A percentile compares a stretch with the other conserved stretches of the same genome.
phyloP scores from a whole-genome alignment of 2,113 vertebrate species.

The Mus pahari region DNA sequence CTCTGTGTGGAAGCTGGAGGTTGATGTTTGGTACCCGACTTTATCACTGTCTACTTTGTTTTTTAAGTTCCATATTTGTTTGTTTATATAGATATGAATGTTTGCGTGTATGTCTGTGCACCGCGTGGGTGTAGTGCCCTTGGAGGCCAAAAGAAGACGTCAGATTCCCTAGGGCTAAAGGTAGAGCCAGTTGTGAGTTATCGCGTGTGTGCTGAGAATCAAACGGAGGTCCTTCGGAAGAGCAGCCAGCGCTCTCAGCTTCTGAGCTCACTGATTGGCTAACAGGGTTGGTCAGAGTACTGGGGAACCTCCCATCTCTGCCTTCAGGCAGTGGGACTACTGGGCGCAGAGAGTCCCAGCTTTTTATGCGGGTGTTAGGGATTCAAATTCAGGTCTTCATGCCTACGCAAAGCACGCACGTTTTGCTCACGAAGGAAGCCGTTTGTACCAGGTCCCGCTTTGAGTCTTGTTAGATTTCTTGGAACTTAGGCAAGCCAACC shows the following conservation, averaged over 20 bases:
- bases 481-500: background rate
- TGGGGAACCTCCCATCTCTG: background rate
- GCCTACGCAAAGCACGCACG: too few relatives aligned
- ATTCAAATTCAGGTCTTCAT: background rate
- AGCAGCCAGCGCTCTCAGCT: background rate
- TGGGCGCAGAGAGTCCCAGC: background rate
- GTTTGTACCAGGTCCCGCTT: background rate
- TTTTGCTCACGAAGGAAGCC: background rate
- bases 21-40: too few relatives aligned
- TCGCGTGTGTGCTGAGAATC: background rate
- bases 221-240: background rate
- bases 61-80: background rate
- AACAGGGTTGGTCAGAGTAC: background rate
- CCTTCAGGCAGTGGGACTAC: background rate
- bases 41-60: background rate
- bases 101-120: background rate
- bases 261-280: background rate
- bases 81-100: background rate
- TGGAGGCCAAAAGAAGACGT: background rate
- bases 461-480: background rate
- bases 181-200: background rate
- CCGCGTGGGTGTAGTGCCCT: background rate
- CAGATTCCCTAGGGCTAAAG: background rate
- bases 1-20: background rate
- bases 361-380: background rate